Percentiles rank a stretch among this genome's conserved stretches.
Evolutionary conservation across 1,140 invertebrate genomes (phyloP).

Genomic region (Drosophila varians): DNA sequence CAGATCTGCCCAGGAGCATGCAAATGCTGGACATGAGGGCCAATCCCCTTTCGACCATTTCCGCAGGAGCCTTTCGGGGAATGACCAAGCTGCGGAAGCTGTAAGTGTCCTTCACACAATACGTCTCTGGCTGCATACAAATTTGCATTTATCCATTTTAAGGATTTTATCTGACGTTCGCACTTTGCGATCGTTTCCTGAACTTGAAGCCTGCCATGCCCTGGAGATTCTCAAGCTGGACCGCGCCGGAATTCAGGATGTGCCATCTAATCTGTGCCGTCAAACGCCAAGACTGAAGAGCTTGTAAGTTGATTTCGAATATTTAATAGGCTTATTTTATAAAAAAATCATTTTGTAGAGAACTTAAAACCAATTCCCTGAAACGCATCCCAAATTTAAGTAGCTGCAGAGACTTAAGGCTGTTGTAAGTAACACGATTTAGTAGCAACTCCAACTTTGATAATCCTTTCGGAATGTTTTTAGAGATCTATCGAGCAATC

Average conservation of each 20-base stretch:
- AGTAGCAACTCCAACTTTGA: too few species aligned
- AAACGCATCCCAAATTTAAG: constrained; percentile 88
- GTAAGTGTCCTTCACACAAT: constrained; percentile 85
- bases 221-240: constrained; percentile 93
- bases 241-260: constrained; percentile 88
- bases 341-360: constrained; percentile 84
- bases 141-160: constrained; percentile 2
- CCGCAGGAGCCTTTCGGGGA: constrained; percentile 87
- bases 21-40: constrained; percentile 88
- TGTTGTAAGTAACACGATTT: constrained; percentile 91
- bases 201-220: constrained; percentile 90
- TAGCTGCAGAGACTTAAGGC: constrained; percentile 90
- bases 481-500: constrained; percentile 95
- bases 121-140: not conserved
- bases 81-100: constrained; percentile 88
- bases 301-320: constrained; percentile 88
- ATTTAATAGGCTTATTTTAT: not conserved
- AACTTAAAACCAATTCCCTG: constrained; percentile 92
- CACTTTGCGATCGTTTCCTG: constrained; percentile 91
- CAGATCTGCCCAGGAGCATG: constrained; percentile 86
- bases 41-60: constrained; percentile 88
- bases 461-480: too few species aligned
- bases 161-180: constrained; percentile 94
- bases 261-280: constrained; percentile 91
- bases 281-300: constrained; percentile 91